These are phyloP conservation scores for Glossosoma conforme DNA, from an alignment of 1,140 invertebrate genomes.

Conservation along the genomic window DNA sequence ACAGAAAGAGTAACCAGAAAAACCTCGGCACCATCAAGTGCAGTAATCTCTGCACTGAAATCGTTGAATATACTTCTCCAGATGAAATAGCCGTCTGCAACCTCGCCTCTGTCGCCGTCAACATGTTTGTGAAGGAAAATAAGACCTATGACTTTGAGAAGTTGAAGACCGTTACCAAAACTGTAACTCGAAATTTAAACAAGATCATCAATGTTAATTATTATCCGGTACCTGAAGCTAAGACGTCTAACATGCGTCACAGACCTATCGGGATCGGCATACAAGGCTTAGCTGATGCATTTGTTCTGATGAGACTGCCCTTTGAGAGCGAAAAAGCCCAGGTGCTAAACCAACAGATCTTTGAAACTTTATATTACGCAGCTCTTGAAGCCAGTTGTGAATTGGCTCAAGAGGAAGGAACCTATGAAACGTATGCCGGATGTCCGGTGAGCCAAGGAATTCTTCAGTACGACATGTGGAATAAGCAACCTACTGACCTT, in stretches of 20 bases:
- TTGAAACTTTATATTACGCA: slow-evolving; percentile 98
- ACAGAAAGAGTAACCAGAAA: slow-evolving; percentile 96
- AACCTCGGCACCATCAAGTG: slow-evolving; percentile 98
- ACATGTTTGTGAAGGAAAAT: slow-evolving; percentile 84
- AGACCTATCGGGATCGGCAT: slow-evolving; percentile 96
- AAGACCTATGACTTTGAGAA: slow-evolving; percentile 87
- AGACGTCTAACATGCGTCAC: slow-evolving; percentile 85
- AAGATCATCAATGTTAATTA: slow-evolving; percentile 97
- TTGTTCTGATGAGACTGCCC: slow-evolving; percentile 90
- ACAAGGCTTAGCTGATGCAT: slow-evolving; percentile 95
- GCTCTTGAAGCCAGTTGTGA: slow-evolving; percentile 96
- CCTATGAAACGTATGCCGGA: slow-evolving; percentile 89
- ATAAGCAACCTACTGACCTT: slow-evolving; percentile 74
- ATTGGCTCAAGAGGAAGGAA: slow-evolving; percentile 78
- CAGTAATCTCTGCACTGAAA: slow-evolving; percentile 97
- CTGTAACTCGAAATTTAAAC: slow-evolving; percentile 89
- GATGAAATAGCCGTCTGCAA: slow-evolving; percentile 99
- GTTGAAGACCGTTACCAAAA: slow-evolving; percentile 84
- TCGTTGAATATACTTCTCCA: slow-evolving; percentile 86
- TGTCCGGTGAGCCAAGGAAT: slow-evolving; percentile 93
- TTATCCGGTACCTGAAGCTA: slow-evolving; percentile 90
- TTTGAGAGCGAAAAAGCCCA: slow-evolving; percentile 85
- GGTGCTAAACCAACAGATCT: slow-evolving; percentile 91
- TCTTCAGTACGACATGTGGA: slow-evolving; percentile 98
- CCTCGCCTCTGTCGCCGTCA: slow-evolving; percentile 96